These are phyloP conservation scores for Macquaria ambigua DNA, from an alignment of 2,113 vertebrate species.

Conservation along the genomic window DNA sequence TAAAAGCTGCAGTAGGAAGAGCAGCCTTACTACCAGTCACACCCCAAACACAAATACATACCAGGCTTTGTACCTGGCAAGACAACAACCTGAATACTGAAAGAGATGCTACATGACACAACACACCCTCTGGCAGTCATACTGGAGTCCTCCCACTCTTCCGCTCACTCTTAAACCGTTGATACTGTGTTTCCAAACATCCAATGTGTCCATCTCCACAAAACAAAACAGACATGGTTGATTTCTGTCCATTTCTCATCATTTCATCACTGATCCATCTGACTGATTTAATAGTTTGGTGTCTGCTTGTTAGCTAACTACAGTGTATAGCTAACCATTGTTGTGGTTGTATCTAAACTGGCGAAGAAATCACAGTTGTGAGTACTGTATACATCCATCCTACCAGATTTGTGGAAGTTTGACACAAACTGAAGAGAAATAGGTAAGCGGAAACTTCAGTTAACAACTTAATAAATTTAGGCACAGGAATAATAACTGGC, in stretches of 20 bases:
- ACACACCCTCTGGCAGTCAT: background rate
- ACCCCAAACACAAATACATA: constrained; percentile 58
- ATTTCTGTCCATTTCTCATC: background rate
- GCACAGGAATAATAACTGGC: no score
- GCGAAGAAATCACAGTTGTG: background rate
- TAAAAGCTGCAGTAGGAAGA: constrained; percentile 51
- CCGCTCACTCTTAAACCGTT: no score
- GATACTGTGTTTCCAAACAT: background rate
- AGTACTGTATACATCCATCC: no score
- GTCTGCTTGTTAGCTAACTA: background rate
- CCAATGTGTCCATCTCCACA: background rate
- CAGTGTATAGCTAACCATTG: background rate
- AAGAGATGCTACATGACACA: background rate
- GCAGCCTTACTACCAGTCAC: constrained; percentile 42
- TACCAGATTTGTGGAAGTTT: no score
- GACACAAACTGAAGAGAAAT: no score
- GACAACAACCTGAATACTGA: background rate
- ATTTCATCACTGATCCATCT: background rate
- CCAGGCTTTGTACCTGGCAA: constrained; percentile 26
- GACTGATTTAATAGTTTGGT: background rate
- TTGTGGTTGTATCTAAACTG: background rate
- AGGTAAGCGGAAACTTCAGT: no score
- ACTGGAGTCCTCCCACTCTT: no score
- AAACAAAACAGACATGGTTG: background rate
- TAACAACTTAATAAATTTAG: no score